Base-by-base conservation (phyloP, 2,113 vertebrate genomes). In the Acrocephalus arundinaceus region DNA sequence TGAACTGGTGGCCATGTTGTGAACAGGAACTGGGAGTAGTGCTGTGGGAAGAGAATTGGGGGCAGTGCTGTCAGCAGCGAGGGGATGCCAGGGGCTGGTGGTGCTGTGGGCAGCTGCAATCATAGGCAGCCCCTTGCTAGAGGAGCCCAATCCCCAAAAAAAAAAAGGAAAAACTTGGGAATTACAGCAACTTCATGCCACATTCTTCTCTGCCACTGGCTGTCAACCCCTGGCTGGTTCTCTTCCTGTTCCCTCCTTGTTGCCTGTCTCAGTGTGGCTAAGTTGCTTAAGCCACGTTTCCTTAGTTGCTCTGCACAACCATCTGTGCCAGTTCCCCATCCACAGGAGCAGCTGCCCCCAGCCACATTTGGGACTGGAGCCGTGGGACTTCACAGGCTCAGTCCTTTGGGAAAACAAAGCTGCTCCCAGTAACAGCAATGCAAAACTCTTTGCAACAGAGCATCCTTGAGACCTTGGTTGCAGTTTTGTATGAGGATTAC, bases 331-430 rank as follows among this genome's bases (percentile, higher is more conserved):
- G 46, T 43, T 94, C 39, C 23, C 39, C 49, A 20, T 6, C 10
- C 0, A 2, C 65, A 41, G 57, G 43, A 72, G 65, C 2, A 0
- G 41, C 74, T 46, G 70, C 31, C 23, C 24, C 10, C 0, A 1
- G 39, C 39, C 2, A 5, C 21, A 17, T 62, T 18, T 85, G 43
- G 45, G 37, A 37, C 43, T 51, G 67, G 17, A 59, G 25, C 33
- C 16, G 7, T 13, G 76, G 80, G 68, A 52, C 37, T 62, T 54
- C 75, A 16, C 1, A 5, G 55, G 11, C 37, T 49, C 78, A 49
- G 43, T 70, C 57, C 31, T 37, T 12, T 24, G 48, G 20, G 15
- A 25, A 68, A 33, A 28, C 45, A 80, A 4, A 4, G 0, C 30
- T 71, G 33, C 33, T 89, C 39, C 76, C 66, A 59, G 31, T n/a